phyloP scores from a whole-genome alignment of 2,113 vertebrate genomes.

The Erinaceus europaeus region DNA sequence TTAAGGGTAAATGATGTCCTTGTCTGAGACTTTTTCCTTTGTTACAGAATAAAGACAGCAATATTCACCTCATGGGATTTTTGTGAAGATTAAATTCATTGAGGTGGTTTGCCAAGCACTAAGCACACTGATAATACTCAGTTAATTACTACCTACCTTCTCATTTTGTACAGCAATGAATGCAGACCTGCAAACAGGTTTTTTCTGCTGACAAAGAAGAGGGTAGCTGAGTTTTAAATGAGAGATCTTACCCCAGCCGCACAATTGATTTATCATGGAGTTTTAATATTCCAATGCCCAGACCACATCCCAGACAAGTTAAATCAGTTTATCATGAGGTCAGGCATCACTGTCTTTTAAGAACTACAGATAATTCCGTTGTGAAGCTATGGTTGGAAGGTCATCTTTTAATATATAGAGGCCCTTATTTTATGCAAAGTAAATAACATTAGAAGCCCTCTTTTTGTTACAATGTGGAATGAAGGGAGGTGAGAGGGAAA shows the following conservation, averaged over 20 bases:
- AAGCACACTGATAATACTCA: background rate
- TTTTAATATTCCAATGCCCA: background rate
- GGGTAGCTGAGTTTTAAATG: background rate
- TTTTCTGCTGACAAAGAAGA: background rate
- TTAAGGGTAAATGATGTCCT: background rate
- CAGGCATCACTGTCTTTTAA: background rate
- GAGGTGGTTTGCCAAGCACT: background rate
- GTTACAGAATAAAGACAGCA: background rate
- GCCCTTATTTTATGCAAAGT: background rate
- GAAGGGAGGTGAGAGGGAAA: background rate
- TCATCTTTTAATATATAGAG: background rate
- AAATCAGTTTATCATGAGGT: background rate
- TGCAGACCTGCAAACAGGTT: rapidly evolving
- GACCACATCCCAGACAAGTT: background rate
- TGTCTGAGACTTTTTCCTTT: background rate
- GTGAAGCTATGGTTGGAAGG: background rate
- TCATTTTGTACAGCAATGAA: background rate
- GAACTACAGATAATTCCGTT: background rate
- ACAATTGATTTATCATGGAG: background rate
- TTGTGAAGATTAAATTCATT: background rate
- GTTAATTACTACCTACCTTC: background rate
- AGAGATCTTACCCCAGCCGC: background rate
- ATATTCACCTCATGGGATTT: background rate
- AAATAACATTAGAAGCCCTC: background rate
- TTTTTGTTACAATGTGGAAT: background rate